These are phyloP conservation scores for Acleris literana DNA, from an alignment of 2,888 invertebrate species.

Conservation along the genomic window DNA sequence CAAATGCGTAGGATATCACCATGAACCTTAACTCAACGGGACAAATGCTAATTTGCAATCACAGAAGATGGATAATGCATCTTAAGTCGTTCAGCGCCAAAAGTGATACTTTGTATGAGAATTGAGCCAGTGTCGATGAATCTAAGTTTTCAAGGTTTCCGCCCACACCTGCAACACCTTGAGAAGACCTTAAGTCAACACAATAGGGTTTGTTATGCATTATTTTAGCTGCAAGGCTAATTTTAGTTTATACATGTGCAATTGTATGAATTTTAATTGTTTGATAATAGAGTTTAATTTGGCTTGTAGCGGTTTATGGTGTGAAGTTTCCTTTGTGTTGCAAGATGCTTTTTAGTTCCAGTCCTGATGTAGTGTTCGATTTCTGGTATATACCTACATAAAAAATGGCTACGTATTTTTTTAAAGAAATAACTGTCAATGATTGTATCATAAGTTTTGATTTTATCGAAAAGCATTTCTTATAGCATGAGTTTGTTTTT, in stretches of 20 bases:
- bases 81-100: background rate
- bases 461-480: no score
- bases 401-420: no score
- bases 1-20: background rate
- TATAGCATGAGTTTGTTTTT: no score
- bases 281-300: background rate
- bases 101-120: no score
- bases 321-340: constrained; percentile 28
- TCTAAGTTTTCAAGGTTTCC: constrained; percentile 12
- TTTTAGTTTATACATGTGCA: background rate
- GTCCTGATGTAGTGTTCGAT: constrained; percentile 17
- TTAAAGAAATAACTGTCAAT: no score
- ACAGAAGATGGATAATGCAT: background rate
- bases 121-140: no score
- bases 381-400: constrained; percentile 12
- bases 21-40: background rate
- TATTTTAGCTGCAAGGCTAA: constrained; percentile 10
- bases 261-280: background rate
- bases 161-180: constrained; percentile 20
- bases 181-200: constrained; percentile 10
- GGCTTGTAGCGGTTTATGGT: constrained; percentile 7
- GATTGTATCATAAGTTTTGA: no score
- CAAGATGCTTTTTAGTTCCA: constrained; percentile 17
- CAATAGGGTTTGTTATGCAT: constrained; percentile 16
- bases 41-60: background rate